phyloP scores from a whole-genome alignment of 2,113 vertebrate genomes.

The Gobiocypris rarus region DNA sequence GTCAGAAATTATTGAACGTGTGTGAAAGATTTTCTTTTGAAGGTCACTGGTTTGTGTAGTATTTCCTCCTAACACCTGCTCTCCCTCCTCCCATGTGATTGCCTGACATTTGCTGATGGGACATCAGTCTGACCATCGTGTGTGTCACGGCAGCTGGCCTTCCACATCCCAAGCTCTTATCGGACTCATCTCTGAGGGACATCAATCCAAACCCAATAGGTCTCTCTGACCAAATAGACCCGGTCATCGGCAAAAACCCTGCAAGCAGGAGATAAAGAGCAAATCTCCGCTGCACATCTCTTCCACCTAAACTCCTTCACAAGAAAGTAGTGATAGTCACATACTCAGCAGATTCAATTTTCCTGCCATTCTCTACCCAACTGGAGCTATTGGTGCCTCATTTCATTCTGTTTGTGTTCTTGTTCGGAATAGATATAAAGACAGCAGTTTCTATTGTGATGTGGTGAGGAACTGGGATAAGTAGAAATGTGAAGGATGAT shows the following conservation, averaged over 20 bases:
- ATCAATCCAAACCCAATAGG: constrained; percentile 56
- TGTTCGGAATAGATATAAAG: neutral
- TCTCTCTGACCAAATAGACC: neutral
- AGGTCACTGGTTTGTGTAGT: neutral
- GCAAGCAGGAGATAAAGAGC: constrained; percentile 46
- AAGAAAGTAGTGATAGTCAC: constrained; percentile 28
- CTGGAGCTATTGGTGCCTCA: neutral
- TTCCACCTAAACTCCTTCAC: constrained; percentile 19
- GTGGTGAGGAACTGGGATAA: no score
- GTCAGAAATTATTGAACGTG: neutral
- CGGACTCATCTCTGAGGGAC: constrained; percentile 37
- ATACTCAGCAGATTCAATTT: neutral
- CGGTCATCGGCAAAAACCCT: constrained; percentile 6
- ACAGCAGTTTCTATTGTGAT: neutral
- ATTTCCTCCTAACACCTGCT: constrained; percentile 12
- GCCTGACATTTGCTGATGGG: constrained; percentile 28
- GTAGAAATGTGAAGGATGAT: no score
- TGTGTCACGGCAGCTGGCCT: neutral
- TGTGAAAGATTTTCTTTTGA: constrained; percentile 5
- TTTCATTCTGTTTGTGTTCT: neutral
- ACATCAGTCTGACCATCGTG: constrained; percentile 15
- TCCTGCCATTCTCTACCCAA: neutral
- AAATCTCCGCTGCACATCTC: constrained; percentile 42
- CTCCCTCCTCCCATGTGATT: neutral
- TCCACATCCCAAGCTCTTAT: constrained; percentile 30